A percentile compares a stretch with the other conserved stretches of the same genome.
Conservation (phyloP, 2,888 invertebrate genomes). For the Tetheella fluctuosa region DNA sequence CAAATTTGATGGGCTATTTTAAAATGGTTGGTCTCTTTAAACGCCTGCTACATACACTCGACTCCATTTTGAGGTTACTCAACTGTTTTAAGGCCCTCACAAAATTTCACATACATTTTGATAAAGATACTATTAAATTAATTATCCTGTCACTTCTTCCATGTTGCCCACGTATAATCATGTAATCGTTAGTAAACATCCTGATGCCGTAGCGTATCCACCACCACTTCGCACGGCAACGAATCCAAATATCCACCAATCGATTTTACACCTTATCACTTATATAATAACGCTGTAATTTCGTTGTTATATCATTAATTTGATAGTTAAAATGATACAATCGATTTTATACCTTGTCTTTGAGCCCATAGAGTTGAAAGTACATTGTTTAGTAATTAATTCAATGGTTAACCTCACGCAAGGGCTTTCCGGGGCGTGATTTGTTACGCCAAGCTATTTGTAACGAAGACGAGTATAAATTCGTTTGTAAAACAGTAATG, state of each 20-base stretch:
- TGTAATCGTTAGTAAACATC: slow-evolving; percentile 53
- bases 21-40: too few relatives aligned
- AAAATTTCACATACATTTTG: neutral
- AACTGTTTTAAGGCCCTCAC: neutral
- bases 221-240: slow-evolving; percentile 29
- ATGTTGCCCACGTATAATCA: slow-evolving; percentile 29
- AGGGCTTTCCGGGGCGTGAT: slow-evolving; percentile 58
- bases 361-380: slow-evolving; percentile 31
- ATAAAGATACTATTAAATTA: slow-evolving; percentile 11
- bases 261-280: slow-evolving; percentile 28
- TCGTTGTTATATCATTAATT: slow-evolving; percentile 36
- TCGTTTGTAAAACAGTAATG: slow-evolving; percentile 38
- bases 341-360: slow-evolving; percentile 23
- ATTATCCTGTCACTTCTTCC: slow-evolving; percentile 11
- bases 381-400: slow-evolving; percentile 34
- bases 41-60: too few relatives aligned
- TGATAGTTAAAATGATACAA: slow-evolving; percentile 17
- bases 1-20: too few relatives aligned
- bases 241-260: slow-evolving; percentile 9
- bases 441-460: slow-evolving; percentile 51
- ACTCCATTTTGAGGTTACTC: neutral
- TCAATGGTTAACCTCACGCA: slow-evolving; percentile 57
- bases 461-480: slow-evolving; percentile 34
- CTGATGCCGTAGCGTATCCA: slow-evolving; percentile 51
- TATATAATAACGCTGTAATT: slow-evolving; percentile 34